Evolutionary conservation across 2,113 vertebrate genomes (phyloP), one percentile per base, ranked within the genome.

Genomic region (Suricata suricatta): DNA sequence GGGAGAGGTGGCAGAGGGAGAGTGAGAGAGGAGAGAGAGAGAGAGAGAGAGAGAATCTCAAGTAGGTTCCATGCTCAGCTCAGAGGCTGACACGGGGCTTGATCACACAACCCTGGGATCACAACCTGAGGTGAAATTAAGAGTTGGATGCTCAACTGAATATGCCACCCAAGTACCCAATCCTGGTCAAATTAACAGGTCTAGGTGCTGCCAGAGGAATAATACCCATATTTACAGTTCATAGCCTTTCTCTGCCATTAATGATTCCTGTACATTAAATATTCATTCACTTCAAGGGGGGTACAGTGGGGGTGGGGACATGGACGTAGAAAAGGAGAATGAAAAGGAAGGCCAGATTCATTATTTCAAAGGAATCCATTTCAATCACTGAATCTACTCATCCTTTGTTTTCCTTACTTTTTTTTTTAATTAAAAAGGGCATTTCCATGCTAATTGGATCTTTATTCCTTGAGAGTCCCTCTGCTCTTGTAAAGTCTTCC

Each of bases 381-480:
- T 41, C 47, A 68, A 35, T 93, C 71, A 60, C 81, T 95, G 31
- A 35, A 16, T 77, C 69, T 93, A 88, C 41, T 85, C 83, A 91
- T 90, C 41, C 19, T 31, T 94, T 68, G 27, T 33, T 95, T 77
- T 63, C 88, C n/a, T 92, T 14, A 9, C 4, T 69, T 23, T 54
- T 66, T 35, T 68, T 87, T 94, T 90, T 91, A 97, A 98, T 96
- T 97, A 95, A 97, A 95, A 98, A 82, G 91, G 66, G 29, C 47
- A 97, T 98, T 98, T 98, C 88, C 95, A 96, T 98, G 94, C 90
- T 97, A 96, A 98, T 96, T 97, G 95, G 79, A 94, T 95, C 96
- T 96, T 97, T 97, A 93, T 97, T 98, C 93, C 66, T 94, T 94
- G 88, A 96, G 93, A 98, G 66, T 96, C 94, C 90, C 94, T 92